Base-by-base conservation (phyloP, 2,888 invertebrate species). In the Xylophagus ater region DNA sequence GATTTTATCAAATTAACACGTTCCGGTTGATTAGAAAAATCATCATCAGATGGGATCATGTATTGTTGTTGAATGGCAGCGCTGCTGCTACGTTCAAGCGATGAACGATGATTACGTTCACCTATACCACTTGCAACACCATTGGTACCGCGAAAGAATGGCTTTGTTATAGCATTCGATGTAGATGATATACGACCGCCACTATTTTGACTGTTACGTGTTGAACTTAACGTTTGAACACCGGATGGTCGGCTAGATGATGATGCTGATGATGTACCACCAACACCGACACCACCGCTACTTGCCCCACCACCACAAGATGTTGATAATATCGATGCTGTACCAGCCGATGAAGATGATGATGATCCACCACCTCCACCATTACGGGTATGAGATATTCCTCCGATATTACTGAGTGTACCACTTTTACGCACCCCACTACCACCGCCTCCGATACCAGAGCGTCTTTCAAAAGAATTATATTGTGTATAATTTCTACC, bases 381-480 rank as follows among this genome's bases (percentile, higher is more conserved):
- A 35, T 48, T 50, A 2, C 48, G 46, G 12, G 45, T 47, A 12
- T 42, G 43, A 2, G 40, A 30, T 13, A 43, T 45, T 14, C 51
- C 55, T 3, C 52, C 54, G 43, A 62, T 60, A 40, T 55, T 64
- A 37, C 55, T 60, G 7, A 60, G 47, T 6, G 64, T 65, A 24
- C 62, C 64, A 43, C 62, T 64, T 42, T 65, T 65, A 2, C 62
- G 55, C 5, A 64, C 55, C n/a, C 57, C 57, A 42, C 43, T 43
- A 10, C n/a, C n/a, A n/a, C n/a, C n/a, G n/a, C n/a, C n/a, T n/a
- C n/a, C n/a, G n/a, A n/a, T n/a, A n/a, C n/a, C n/a, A n/a, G n/a
- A n/a, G n/a, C 54, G 49, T 10, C 58, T 50, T 29, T 64, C 65
- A 37, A 59, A 65, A 2, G 63, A 59, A 44, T 62, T 65, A 40